phyloP scores from a whole-genome alignment of 1,140 invertebrate genomes.

The Brachionus asplanchnoidis region DNA sequence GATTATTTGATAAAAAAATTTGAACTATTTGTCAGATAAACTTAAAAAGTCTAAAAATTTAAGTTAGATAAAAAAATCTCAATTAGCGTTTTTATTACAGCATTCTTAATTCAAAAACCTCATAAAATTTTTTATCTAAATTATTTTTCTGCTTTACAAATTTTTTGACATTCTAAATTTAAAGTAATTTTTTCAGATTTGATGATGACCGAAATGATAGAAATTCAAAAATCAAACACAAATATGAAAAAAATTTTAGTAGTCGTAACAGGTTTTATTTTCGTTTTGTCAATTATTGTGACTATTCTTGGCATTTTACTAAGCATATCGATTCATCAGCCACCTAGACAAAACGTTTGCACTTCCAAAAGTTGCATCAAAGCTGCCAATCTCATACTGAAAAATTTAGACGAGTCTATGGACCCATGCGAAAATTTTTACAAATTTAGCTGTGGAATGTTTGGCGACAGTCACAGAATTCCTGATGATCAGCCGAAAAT shows the following conservation, averaged over 20 bases:
- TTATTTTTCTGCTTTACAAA: background rate
- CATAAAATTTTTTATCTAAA: background rate
- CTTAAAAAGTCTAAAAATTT: background rate
- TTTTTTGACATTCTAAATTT: background rate
- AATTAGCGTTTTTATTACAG: background rate
- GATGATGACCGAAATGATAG: background rate
- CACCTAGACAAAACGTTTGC: background rate
- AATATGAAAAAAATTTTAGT: constrained; percentile 28
- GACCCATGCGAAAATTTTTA: constrained; percentile 40
- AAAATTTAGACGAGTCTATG: constrained; percentile 26
- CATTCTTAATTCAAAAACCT: too few species aligned
- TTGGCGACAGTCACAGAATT: constrained; percentile 1
- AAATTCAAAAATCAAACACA: background rate
- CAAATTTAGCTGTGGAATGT: constrained; percentile 34
- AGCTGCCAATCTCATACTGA: background rate
- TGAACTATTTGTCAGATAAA: background rate
- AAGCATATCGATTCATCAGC: background rate
- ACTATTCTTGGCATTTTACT: background rate
- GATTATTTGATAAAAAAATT: background rate
- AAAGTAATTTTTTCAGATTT: background rate
- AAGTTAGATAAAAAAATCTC: background rate
- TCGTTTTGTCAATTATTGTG: background rate
- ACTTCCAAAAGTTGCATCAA: constrained; percentile 20
- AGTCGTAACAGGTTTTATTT: background rate
- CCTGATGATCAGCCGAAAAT: constrained; percentile 26